Base-by-base conservation (phyloP, 2,113 vertebrate species). In the Cottus gobio region DNA sequence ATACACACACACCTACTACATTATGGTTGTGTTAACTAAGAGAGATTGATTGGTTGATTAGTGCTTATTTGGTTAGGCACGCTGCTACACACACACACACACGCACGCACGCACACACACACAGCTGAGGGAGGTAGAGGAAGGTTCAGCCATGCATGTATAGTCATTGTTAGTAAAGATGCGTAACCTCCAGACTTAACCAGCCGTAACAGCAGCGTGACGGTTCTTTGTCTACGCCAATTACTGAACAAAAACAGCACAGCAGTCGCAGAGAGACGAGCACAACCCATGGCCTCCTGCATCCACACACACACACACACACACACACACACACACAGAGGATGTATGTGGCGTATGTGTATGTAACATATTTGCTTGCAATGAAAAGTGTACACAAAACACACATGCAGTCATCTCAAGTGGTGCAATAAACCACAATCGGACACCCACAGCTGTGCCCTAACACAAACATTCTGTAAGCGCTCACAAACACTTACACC, bases 141-240 rank as follows among this genome's bases (percentile, higher is more conserved):
- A 85, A 83, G 75, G 84, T 90, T 91, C 90, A 91, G 67, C 90
- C 91, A 93, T 86, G 89, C 91, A 80, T 91, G 87, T 89, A 85
- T 73, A 90, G 87, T 92, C 85, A 93, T 94, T 94, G 92, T 93
- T 83, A 66, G 87, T 78, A 89, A 91, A 94, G 87, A 91, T 89
- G 93, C 85, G 85, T 76, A 93, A 91, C 92, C 93, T 92, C 78
- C 85, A 86, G 88, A 88, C 83, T 90, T 92, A 93, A 92, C 82
- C 87, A 92, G 91, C 86, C 88, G 77, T 90, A 90, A 83, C 90
- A 87, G 84, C 87, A 75, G 89, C 88, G 91, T 93, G 93, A 93
- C 89, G 37, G 87, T 56, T 84, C 87, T 92, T 93, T 93, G 93
- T 94, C 92, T 92, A 87, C 57, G 67, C 71, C 91, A 92, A 93